phyloP scores from a whole-genome alignment of 2,113 vertebrate species.

The Nibea coibor region DNA sequence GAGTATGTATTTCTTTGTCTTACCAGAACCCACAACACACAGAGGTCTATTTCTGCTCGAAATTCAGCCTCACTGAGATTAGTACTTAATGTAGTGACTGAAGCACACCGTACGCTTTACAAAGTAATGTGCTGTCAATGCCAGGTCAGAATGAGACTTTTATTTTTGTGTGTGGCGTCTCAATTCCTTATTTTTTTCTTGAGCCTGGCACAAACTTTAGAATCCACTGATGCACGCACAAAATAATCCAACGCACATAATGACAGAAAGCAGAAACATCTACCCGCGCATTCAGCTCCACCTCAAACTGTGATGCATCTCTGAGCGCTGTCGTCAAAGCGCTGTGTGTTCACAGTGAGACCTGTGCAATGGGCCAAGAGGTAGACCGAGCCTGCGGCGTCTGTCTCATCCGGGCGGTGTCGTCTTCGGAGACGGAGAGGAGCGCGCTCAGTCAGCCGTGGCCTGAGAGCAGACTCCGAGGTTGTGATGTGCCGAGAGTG shows the following conservation, averaged over 20 bases:
- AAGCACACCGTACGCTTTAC: too few species aligned
- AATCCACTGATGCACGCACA: background rate
- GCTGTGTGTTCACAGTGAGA: background rate
- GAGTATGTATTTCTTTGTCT: background rate
- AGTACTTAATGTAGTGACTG: background rate
- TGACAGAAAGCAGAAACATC: background rate
- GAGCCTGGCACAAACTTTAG: background rate
- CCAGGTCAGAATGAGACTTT: too few species aligned
- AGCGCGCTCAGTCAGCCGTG: constrained; percentile 27
- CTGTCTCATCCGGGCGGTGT: background rate
- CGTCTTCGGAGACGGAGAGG: constrained; percentile 14
- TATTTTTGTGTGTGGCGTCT: background rate
- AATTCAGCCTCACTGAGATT: background rate
- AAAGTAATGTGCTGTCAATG: too few species aligned
- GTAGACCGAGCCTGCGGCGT: constrained; percentile 22
- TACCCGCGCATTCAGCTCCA: background rate
- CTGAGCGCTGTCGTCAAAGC: background rate
- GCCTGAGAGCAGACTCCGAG: constrained; percentile 17
- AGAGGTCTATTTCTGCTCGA: background rate
- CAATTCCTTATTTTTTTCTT: background rate
- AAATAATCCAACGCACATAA: background rate
- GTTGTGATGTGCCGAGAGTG: constrained; percentile 12
- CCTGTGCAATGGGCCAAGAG: constrained; percentile 3
- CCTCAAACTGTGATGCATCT: background rate
- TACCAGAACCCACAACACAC: too few species aligned